Percentiles rank a stretch among this genome's conserved stretches.
Conservation (phyloP, 2,888 invertebrate genomes). For the Abrostola triplasia region DNA sequence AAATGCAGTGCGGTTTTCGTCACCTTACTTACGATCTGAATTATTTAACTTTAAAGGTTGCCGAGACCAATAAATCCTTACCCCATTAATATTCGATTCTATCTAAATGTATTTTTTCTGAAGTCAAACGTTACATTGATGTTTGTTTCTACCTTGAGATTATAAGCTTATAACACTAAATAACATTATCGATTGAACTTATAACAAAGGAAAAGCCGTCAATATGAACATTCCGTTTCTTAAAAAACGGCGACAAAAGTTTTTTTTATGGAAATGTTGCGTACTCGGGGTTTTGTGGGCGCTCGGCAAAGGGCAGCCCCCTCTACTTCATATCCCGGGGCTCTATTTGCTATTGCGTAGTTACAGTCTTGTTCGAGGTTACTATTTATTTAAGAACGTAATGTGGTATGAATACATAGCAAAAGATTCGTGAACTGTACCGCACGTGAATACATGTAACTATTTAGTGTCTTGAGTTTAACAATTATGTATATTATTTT, state of each 20-base stretch:
- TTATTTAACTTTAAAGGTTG: conserved; percentile 43
- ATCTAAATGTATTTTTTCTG: conserved; percentile 8
- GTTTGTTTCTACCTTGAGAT: conserved; percentile 1
- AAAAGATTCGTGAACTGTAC: conserved; percentile 35
- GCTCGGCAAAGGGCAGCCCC: conserved; percentile 41
- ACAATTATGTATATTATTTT: too few species aligned
- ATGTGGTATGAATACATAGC: conserved; percentile 36
- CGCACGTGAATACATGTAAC: not conserved
- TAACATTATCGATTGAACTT: conserved; percentile 21
- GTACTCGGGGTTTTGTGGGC: conserved; percentile 35
- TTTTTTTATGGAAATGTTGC: conserved; percentile 47
- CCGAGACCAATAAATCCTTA: conserved; percentile 38
- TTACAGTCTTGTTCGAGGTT: conserved; percentile 47
- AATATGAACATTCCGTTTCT: conserved; percentile 27
- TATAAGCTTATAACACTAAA: not conserved
- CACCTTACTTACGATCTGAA: conserved; percentile 43
- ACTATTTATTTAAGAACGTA: conserved; percentile 51
- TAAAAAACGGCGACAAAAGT: conserved; percentile 44
- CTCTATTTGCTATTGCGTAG: conserved; percentile 52
- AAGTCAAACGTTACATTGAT: conserved; percentile 5
- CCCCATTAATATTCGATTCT: conserved; percentile 31
- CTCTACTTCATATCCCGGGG: conserved; percentile 47
- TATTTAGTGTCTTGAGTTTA: not conserved
- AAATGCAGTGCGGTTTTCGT: conserved; percentile 47
- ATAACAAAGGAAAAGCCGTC: conserved; percentile 39